phyloP scores from a whole-genome alignment of 2,113 vertebrate species.

The Crotalus horridus region DNA sequence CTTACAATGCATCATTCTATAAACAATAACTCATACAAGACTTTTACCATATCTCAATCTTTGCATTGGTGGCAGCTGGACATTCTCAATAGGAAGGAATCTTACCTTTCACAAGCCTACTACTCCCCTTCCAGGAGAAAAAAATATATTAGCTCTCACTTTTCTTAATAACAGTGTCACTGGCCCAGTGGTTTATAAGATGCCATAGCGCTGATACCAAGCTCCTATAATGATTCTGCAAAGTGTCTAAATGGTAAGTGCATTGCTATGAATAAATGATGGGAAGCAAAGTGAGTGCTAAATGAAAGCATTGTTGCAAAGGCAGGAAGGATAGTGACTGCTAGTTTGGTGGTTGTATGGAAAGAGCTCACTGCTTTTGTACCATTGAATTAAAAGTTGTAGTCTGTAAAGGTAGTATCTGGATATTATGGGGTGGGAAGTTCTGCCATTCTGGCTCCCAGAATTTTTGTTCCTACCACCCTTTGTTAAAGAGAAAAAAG shows the following conservation, averaged over 20 bases:
- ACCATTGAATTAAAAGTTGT: neutral
- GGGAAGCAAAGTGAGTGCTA: conserved; percentile 39
- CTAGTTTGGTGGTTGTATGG: neutral
- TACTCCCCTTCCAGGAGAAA: neutral
- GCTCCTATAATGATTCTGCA: conserved; percentile 43
- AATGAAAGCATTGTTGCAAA: conserved; percentile 21
- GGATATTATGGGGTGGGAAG: neutral
- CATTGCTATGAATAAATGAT: conserved; percentile 58
- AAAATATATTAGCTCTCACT: conserved; percentile 34
- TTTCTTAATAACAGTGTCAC: conserved; percentile 64
- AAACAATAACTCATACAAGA: neutral
- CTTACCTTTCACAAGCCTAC: neutral
- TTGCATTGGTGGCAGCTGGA: conserved; percentile 17
- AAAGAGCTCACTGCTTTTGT: neutral
- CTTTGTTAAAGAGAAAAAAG: neutral
- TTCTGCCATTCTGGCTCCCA: neutral
- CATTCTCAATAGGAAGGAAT: neutral
- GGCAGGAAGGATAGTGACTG: neutral
- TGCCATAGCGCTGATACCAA: conserved; percentile 49
- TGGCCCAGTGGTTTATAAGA: conserved; percentile 63
- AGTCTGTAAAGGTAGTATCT: neutral
- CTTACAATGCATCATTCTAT: neutral
- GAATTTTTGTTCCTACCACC: neutral
- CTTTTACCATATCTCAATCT: neutral
- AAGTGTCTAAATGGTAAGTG: conserved; percentile 40